Evolutionary conservation across 2,888 invertebrate species (phyloP).

Genomic region (Pseudanteris insignis): DNA sequence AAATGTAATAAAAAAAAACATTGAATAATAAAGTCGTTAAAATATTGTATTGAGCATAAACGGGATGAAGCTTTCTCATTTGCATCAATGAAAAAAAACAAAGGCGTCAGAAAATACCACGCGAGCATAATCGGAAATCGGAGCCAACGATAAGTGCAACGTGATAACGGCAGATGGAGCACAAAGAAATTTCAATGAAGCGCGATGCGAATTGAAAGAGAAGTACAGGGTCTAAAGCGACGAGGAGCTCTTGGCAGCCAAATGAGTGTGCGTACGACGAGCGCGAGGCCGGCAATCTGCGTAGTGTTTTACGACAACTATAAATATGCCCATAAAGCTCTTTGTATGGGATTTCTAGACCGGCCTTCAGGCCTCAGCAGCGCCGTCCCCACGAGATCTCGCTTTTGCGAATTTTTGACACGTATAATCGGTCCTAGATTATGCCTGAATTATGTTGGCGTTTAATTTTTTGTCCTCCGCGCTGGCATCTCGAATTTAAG

Average conservation of each 20-base stretch:
- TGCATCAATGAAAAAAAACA: neutral
- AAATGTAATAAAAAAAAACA: too few relatives aligned
- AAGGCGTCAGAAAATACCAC: constrained; percentile 4
- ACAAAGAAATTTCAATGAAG: constrained; percentile 40
- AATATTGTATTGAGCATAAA: neutral
- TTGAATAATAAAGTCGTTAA: too few relatives aligned
- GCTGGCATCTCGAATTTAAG: constrained; percentile 2
- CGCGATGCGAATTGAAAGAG: constrained; percentile 26
- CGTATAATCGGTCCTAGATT: constrained; percentile 21
- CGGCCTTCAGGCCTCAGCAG: constrained; percentile 57
- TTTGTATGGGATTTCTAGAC: constrained; percentile 57
- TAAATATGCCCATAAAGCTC: constrained; percentile 65
- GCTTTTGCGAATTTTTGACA: constrained; percentile 21
- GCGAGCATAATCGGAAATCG: constrained; percentile 13
- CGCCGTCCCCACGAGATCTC: constrained; percentile 23
- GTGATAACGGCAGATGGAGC: constrained; percentile 36
- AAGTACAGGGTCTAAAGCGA: constrained; percentile 29
- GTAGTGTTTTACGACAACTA: constrained; percentile 65
- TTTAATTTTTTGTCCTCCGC: constrained; percentile 10
- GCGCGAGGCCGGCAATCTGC: constrained; percentile 62
- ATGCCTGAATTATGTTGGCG: constrained; percentile 13
- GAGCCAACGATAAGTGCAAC: constrained; percentile 15
- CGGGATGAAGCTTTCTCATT: constrained; percentile 1
- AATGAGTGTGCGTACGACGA: constrained; percentile 48
- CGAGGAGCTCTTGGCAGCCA: constrained; percentile 39